These are phyloP conservation scores for Araneus ventricosus DNA, from an alignment of 1,140 invertebrate species.

Conservation along the genomic window DNA sequence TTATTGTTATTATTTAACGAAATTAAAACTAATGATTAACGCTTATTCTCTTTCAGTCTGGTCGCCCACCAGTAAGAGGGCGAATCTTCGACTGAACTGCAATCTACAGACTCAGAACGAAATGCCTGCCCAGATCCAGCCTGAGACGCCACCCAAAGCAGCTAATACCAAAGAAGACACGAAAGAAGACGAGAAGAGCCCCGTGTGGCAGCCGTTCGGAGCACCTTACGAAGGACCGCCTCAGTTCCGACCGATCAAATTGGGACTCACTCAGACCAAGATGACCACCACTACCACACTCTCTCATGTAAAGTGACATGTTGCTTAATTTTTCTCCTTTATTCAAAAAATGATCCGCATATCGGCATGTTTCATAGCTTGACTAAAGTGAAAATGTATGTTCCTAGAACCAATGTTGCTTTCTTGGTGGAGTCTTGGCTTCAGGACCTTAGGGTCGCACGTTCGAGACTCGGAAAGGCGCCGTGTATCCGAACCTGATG, in stretches of 20 bases:
- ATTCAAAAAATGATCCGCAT: not conserved
- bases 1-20: not conserved
- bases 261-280: slow-evolving; percentile 28
- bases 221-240: slow-evolving; percentile 61
- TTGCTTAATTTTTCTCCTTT: not conserved
- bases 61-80: slow-evolving; percentile 55
- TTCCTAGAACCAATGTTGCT: too few relatives aligned
- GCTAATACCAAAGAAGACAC: not conserved
- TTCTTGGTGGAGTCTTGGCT: too few relatives aligned
- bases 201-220: slow-evolving; percentile 72
- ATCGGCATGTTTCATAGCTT: too few relatives aligned
- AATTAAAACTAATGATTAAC: not conserved
- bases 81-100: slow-evolving; percentile 47
- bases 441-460: too few relatives aligned
- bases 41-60: slow-evolving; percentile 36
- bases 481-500: too few relatives aligned
- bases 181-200: slow-evolving; percentile 51
- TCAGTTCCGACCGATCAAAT: slow-evolving; percentile 58
- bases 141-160: not conserved
- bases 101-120: slow-evolving; percentile 1
- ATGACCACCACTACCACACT: not conserved
- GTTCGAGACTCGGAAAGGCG: too few relatives aligned
- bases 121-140: not conserved
- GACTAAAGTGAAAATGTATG: too few relatives aligned
- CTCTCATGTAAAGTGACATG: not conserved